Evolutionary conservation across 2,888 invertebrate species (phyloP).

Genomic region (Muscina levida): DNA sequence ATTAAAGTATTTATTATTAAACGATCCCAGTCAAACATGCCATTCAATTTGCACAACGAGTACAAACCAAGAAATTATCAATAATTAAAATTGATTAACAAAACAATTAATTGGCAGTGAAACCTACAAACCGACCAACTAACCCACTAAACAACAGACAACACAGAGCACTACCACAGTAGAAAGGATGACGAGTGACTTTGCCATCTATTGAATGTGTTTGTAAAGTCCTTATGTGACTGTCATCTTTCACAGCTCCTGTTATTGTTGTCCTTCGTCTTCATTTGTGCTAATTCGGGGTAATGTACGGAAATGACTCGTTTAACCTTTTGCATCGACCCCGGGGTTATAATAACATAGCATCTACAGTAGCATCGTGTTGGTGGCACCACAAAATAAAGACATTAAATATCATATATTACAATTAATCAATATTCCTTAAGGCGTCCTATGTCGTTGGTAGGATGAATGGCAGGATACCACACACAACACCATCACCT

Average conservation of each 20-base stretch:
- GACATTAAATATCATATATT: conserved; percentile 46
- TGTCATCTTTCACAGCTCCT: no score
- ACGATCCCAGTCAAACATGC: background rate
- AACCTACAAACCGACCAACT: no score
- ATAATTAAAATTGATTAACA: conserved; percentile 45
- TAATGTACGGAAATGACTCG: conserved; percentile 35
- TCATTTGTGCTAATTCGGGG: no score
- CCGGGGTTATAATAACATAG: conserved; percentile 7
- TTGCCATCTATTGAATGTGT: no score
- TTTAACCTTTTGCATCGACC: conserved; percentile 42
- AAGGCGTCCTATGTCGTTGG: background rate
- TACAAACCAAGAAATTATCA: conserved; percentile 39
- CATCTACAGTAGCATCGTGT: background rate
- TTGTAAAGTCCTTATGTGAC: no score
- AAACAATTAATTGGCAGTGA: conserved; percentile 19
- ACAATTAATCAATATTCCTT: conserved; percentile 49
- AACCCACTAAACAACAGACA: no score
- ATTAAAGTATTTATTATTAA: conserved; percentile 8
- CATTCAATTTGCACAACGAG: conserved; percentile 5
- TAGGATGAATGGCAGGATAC: no score
- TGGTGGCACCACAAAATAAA: conserved; percentile 39
- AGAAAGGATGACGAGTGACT: background rate
- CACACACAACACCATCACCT: no score
- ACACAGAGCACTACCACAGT: no score
- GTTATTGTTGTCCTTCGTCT: conserved; percentile 1